Evolutionary conservation across 2,113 vertebrate species (phyloP).

Genomic region (Amia ocellicauda): DNA sequence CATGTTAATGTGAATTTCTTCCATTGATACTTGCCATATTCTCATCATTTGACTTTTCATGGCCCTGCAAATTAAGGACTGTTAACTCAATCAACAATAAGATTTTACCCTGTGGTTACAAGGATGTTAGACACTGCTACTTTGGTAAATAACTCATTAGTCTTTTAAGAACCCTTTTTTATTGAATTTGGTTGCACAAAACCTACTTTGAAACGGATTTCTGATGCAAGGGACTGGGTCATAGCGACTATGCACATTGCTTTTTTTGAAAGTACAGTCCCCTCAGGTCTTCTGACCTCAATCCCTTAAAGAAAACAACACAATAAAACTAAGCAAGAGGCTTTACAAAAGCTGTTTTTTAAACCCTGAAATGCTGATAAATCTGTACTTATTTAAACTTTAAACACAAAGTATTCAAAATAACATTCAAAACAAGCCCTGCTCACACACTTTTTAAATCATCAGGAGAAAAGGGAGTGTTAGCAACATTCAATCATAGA

Average conservation of each 20-base stretch:
- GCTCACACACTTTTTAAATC: no score
- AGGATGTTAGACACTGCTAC: slow-evolving; percentile 27
- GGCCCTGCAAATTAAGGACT: slow-evolving; percentile 20
- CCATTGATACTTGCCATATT: slow-evolving; percentile 28
- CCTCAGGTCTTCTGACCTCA: slow-evolving; percentile 30
- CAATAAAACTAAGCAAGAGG: slow-evolving; percentile 40
- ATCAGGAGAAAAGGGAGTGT: no score
- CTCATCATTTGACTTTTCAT: slow-evolving; percentile 6
- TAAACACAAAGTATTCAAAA: no score
- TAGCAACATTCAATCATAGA: no score
- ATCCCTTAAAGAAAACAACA: slow-evolving; percentile 37
- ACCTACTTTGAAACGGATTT: slow-evolving; percentile 23
- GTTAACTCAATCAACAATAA: slow-evolving; percentile 28
- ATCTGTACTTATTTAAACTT: no score
- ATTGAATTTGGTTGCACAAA: slow-evolving; percentile 22
- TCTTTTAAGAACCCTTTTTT: slow-evolving; percentile 11
- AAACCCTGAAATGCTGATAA: neutral
- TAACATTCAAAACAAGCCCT: no score
- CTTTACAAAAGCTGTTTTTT: slow-evolving; percentile 3
- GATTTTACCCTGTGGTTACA: slow-evolving; percentile 8
- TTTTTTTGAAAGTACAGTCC: slow-evolving; percentile 17
- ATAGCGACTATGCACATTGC: neutral
- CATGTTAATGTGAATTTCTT: no score
- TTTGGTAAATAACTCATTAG: slow-evolving; percentile 25
- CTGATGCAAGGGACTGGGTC: slow-evolving; percentile 21